Evolutionary conservation across 2,113 vertebrate species (phyloP).

Genomic region (Phoxinus phoxinus): DNA sequence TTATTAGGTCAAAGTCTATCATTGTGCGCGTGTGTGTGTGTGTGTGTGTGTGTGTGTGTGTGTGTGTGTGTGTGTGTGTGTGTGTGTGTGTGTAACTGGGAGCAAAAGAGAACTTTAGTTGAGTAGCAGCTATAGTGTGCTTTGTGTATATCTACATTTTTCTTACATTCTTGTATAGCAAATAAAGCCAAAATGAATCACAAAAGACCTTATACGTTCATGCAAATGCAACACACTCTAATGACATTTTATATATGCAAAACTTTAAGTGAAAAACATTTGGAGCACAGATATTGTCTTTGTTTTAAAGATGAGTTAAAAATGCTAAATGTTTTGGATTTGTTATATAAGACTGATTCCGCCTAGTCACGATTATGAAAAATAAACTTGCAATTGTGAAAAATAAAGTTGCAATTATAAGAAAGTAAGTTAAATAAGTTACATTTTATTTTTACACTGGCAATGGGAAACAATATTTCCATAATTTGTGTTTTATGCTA

Average conservation of each 20-base stretch:
- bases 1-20: conserved; percentile 46
- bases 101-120: background rate
- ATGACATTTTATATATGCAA: background rate
- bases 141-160: background rate
- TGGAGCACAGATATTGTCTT: background rate
- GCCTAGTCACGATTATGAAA: background rate
- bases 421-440: background rate
- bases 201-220: background rate
- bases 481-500: background rate
- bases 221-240: background rate
- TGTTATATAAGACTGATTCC: background rate
- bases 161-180: background rate
- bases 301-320: background rate
- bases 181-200: background rate
- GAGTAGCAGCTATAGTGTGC: background rate
- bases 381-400: background rate
- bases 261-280: background rate
- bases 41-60: conserved; percentile 13
- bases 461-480: background rate
- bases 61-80: conserved; percentile 13
- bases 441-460: background rate
- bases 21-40: background rate
- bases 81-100: conserved; percentile 12
- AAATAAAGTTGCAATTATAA: background rate
- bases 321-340: background rate